These are phyloP conservation scores for Drosophila kanekoi DNA, from an alignment of 2,888 invertebrate species.

Conservation along the genomic window DNA sequence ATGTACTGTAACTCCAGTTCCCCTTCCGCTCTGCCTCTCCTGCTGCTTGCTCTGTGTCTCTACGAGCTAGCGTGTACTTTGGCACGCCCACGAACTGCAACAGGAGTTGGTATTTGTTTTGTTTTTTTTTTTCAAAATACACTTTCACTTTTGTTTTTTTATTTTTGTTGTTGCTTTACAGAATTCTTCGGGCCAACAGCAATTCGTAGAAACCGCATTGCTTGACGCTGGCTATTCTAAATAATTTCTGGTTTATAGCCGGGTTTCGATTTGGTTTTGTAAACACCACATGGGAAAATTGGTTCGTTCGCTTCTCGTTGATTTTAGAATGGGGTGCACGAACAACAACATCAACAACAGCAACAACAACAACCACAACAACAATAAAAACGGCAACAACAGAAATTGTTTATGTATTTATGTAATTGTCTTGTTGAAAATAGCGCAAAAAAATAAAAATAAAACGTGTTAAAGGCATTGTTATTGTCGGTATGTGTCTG, in stretches of 20 bases:
- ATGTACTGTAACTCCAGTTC: constrained; percentile 52
- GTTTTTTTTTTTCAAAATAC: constrained; percentile 43
- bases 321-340: constrained; percentile 22
- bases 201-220: constrained; percentile 49
- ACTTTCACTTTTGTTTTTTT: constrained; percentile 70
- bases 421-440: constrained; percentile 67
- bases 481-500: constrained; percentile 31
- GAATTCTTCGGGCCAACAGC: constrained; percentile 54
- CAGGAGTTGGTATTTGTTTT: constrained; percentile 29
- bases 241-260: constrained; percentile 57
- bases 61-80: constrained; percentile 16
- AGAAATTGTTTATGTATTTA: constrained; percentile 52
- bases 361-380: constrained; percentile 8
- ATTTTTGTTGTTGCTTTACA: constrained; percentile 39
- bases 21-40: neutral
- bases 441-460: constrained; percentile 54
- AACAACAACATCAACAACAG: constrained; percentile 6
- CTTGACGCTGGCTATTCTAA: constrained; percentile 41
- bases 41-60: constrained; percentile 16
- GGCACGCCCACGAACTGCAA: constrained; percentile 42
- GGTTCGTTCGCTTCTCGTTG: constrained; percentile 14
- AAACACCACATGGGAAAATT: constrained; percentile 58
- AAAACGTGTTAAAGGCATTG: constrained; percentile 43
- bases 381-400: constrained; percentile 11
- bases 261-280: constrained; percentile 59